phyloP scores from a whole-genome alignment of 30 jellyfish, hydroid and myxozoan species.

The Aurelia sp. region DNA sequence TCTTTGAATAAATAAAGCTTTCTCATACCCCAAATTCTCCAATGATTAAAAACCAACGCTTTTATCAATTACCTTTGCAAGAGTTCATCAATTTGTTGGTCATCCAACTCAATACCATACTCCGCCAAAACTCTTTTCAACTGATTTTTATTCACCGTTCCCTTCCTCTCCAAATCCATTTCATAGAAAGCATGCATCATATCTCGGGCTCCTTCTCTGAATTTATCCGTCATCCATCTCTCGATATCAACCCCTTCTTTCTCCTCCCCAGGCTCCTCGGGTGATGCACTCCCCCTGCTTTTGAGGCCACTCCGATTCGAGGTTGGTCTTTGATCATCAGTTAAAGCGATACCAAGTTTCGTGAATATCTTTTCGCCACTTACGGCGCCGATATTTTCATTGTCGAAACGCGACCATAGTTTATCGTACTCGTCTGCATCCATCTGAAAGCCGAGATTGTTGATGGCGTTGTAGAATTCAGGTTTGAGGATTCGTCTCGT shows the following conservation, averaged over 20 bases:
- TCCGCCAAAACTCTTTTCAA: constrained; percentile 72
- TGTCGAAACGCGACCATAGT: constrained; percentile 80
- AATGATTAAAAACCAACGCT: background rate
- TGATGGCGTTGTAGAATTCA: constrained; percentile 70
- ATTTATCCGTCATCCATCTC: constrained; percentile 64
- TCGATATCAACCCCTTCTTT: constrained; percentile 41
- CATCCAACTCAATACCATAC: constrained; percentile 66
- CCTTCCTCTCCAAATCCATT: constrained; percentile 69
- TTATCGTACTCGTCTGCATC: constrained; percentile 75
- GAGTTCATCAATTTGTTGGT: constrained; percentile 37
- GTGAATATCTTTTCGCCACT: constrained; percentile 58
- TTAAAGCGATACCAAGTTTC: constrained; percentile 51
- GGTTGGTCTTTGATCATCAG: constrained; percentile 18
- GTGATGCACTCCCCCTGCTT: constrained; percentile 20
- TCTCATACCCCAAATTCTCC: no score
- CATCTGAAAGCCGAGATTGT: constrained; percentile 65
- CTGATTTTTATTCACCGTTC: constrained; percentile 58
- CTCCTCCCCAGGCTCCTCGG: constrained; percentile 32
- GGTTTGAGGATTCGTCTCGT: constrained; percentile 69
- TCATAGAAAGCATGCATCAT: constrained; percentile 80
- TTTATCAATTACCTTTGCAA: constrained; percentile 50
- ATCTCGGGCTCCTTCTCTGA: constrained; percentile 81
- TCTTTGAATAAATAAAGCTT: no score
- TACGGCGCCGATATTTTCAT: constrained; percentile 74
- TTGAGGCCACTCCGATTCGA: constrained; percentile 9